phyloP scores from a whole-genome alignment of 2,888 invertebrate genomes.

The Dugesia japonica region DNA sequence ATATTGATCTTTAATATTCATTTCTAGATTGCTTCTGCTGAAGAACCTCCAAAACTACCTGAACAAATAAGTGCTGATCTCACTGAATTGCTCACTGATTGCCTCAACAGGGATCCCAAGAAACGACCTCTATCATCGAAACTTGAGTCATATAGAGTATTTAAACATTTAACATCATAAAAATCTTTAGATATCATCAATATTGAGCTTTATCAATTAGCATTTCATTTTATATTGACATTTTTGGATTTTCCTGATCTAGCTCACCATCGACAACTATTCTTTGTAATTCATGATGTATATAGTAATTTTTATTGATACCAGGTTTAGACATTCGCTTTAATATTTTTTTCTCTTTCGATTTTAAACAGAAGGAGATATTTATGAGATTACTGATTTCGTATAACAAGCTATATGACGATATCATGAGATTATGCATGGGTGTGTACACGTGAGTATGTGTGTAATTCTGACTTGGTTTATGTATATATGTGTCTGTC shows the following conservation, averaged over 20 bases:
- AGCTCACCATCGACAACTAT: neutral
- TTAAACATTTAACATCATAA: neutral
- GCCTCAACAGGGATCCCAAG: conserved; percentile 46
- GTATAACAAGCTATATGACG: neutral
- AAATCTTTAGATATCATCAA: neutral
- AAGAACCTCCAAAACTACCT: conserved; percentile 48
- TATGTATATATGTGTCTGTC: neutral
- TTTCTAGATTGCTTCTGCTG: conserved; percentile 49
- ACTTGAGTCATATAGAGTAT: conserved; percentile 11
- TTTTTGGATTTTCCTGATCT: neutral
- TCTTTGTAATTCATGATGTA: too few species aligned
- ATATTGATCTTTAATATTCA: too few species aligned
- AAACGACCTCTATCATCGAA: conserved; percentile 41
- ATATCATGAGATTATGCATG: conserved; percentile 7
- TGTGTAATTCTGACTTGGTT: neutral
- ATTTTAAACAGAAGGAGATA: neutral
- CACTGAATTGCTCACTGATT: conserved; percentile 46
- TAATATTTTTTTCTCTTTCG: neutral
- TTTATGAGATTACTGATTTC: conserved; percentile 9
- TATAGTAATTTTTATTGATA: too few species aligned
- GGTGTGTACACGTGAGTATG: too few species aligned
- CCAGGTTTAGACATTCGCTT: neutral
- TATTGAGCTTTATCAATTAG: neutral
- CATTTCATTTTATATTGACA: neutral
- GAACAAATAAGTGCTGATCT: conserved; percentile 44